phyloP scores from a whole-genome alignment of 2,113 vertebrate species.

The Anarrhichthys ocellatus region DNA sequence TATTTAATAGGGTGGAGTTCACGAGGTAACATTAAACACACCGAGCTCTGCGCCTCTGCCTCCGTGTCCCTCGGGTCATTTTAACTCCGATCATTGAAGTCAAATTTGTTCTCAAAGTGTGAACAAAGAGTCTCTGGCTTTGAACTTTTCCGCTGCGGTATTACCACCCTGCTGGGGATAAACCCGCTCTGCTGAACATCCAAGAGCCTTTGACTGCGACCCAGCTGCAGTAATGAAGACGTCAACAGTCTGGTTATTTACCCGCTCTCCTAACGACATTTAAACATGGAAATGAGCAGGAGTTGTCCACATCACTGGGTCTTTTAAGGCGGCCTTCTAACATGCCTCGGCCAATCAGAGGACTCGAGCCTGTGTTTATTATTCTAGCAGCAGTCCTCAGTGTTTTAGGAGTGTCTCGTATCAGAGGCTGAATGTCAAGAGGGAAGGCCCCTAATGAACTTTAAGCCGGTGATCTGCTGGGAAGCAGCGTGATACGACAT shows the following conservation, averaged over 20 bases:
- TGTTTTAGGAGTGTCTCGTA: constrained; percentile 65
- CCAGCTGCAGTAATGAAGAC: neutral
- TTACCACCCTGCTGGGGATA: neutral
- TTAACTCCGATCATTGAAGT: constrained; percentile 25
- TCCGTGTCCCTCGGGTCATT: neutral
- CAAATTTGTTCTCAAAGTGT: constrained; percentile 11
- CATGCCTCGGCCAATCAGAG: neutral
- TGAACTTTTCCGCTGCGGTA: neutral
- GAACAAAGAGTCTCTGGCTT: constrained; percentile 23
- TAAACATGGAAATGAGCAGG: neutral
- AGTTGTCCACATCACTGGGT: neutral
- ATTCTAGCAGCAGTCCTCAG: constrained; percentile 51
- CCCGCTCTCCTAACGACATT: neutral
- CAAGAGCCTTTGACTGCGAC: neutral
- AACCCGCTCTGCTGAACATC: neutral
- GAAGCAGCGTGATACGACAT: constrained; percentile 75
- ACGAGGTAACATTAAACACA: constrained; percentile 61
- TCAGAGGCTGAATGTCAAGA: constrained; percentile 68
- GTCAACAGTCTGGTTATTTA: neutral
- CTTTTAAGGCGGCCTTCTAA: neutral
- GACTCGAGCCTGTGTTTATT: constrained; percentile 57
- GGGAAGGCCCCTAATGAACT: constrained; percentile 61
- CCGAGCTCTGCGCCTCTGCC: constrained; percentile 19
- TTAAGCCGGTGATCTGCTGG: constrained; percentile 68
- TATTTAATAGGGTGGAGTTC: constrained; percentile 60